Percentiles rank a stretch among this genome's conserved stretches.
These are phyloP conservation scores for Rotaria socialis DNA, from an alignment of 2,888 invertebrate genomes.

Conservation along the genomic window DNA sequence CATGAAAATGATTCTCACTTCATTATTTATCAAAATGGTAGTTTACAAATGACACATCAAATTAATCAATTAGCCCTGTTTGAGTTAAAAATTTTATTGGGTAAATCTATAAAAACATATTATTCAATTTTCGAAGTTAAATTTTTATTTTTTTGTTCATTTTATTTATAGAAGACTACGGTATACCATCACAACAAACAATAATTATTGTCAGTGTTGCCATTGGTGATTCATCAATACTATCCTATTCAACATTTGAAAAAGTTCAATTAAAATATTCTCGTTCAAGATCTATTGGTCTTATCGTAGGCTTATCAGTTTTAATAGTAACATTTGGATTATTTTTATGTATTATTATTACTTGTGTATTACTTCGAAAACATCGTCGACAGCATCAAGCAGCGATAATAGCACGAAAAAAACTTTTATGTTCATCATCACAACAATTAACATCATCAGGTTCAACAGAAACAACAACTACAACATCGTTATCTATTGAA, in stretches of 20 bases:
- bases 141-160: background rate
- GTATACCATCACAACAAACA: slow-evolving; percentile 13
- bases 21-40: background rate
- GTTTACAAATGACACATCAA: background rate
- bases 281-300: background rate
- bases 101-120: background rate
- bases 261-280: background rate
- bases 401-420: background rate
- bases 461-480: background rate
- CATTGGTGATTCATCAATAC: background rate
- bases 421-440: slow-evolving; percentile 7
- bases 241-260: background rate
- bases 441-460: slow-evolving; percentile 32
- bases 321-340: background rate
- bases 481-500: background rate
- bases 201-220: background rate
- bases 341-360: background rate
- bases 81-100: background rate
- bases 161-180: background rate
- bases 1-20: background rate
- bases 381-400: slow-evolving; percentile 14
- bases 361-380: background rate
- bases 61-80: background rate
- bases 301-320: background rate
- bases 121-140: background rate